These are phyloP conservation scores for Nowickia ferox DNA, from an alignment of 2,888 invertebrate genomes.

Conservation along the genomic window DNA sequence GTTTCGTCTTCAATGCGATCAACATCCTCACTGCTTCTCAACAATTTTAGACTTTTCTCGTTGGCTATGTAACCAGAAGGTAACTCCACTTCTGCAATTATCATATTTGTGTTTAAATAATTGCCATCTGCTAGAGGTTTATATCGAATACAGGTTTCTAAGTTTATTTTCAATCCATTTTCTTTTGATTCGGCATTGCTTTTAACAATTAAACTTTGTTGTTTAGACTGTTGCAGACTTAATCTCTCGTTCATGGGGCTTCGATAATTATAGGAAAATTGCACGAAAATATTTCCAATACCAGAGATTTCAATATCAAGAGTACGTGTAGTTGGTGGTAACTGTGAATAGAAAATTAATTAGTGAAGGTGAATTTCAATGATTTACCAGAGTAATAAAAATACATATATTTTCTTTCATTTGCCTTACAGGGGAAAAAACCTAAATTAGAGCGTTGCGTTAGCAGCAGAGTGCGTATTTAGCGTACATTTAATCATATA, in stretches of 20 bases:
- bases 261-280: constrained; percentile 32
- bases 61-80: constrained; percentile 28
- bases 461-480: too few species aligned
- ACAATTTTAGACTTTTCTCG: background rate
- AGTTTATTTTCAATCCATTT: background rate
- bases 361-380: background rate
- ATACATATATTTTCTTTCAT: too few species aligned
- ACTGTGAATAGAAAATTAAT: constrained; percentile 1
- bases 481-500: too few species aligned
- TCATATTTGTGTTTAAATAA: constrained; percentile 35
- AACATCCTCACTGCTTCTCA: background rate
- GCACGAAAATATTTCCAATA: constrained; percentile 21
- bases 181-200: background rate
- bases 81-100: constrained; percentile 22
- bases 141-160: constrained; percentile 30
- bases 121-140: background rate
- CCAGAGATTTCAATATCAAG: constrained; percentile 18
- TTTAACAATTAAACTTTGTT: constrained; percentile 11
- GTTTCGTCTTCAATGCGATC: constrained; percentile 1
- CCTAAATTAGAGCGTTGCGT: too few species aligned
- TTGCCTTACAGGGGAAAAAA: too few species aligned
- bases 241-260: too few species aligned
- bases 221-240: background rate
- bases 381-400: too few species aligned
- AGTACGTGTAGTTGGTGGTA: constrained; percentile 32